Evolutionary conservation across 2,888 invertebrate genomes (phyloP).

Genomic region (Melinaea marsaeus): DNA sequence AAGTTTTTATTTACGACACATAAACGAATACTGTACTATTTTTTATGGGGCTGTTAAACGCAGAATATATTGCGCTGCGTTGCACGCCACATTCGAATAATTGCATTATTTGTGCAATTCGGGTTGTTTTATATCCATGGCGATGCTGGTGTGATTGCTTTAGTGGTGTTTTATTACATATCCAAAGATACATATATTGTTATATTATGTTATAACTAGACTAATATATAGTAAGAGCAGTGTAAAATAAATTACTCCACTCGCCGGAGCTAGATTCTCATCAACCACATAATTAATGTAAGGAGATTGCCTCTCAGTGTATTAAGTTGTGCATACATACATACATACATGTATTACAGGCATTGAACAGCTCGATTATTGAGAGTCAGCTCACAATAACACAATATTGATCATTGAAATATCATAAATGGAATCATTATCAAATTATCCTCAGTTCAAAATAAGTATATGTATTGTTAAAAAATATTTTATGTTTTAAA

Average conservation of each 20-base stretch:
- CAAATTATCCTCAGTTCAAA: no score
- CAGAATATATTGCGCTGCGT: not conserved
- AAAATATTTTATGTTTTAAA: not conserved
- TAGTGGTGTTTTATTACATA: not conserved
- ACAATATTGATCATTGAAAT: no score
- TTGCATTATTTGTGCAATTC: slow-evolving; percentile 1
- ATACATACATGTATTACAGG: no score
- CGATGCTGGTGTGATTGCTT: not conserved
- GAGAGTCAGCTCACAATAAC: no score
- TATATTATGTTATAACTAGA: not conserved
- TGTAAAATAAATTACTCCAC: slow-evolving; percentile 50
- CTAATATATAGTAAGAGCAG: slow-evolving; percentile 22
- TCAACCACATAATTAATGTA: slow-evolving; percentile 64
- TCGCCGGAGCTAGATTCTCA: slow-evolving; percentile 56
- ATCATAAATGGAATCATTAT: no score
- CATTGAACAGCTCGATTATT: no score
- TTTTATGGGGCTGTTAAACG: slow-evolving; percentile 4
- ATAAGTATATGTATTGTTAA: no score
- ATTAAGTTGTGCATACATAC: slow-evolving; percentile 28
- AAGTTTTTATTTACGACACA: not conserved
- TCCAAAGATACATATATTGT: slow-evolving; percentile 3
- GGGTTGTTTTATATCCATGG: not conserved
- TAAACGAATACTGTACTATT: slow-evolving; percentile 1
- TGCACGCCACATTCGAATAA: not conserved
- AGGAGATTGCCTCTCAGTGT: slow-evolving; percentile 62